A percentile compares a stretch with the other conserved stretches of the same genome.
These are phyloP conservation scores for Mamestra configurata DNA, from an alignment of 1,140 invertebrate genomes.

Conservation along the genomic window DNA sequence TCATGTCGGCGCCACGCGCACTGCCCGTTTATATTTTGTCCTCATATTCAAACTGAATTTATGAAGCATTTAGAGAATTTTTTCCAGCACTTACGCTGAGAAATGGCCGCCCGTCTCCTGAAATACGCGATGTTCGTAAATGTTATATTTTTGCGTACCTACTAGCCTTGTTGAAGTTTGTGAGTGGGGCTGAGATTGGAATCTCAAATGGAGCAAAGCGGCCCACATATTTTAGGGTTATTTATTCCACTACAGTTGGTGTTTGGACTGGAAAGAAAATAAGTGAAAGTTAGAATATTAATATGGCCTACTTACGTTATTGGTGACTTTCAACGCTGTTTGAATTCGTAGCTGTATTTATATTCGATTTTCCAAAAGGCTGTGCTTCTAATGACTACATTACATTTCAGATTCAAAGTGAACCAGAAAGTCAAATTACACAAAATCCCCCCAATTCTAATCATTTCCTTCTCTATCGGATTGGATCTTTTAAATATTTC, in stretches of 20 bases:
- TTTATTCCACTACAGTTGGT: conserved; percentile 34
- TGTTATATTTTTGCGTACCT: conserved; percentile 35
- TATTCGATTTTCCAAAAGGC: neutral
- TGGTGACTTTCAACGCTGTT: neutral
- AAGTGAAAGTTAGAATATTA: conserved; percentile 6
- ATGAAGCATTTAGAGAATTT: conserved; percentile 38
- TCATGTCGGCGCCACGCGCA: conserved; percentile 46
- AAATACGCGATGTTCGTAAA: conserved; percentile 24
- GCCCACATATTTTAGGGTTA: conserved; percentile 34
- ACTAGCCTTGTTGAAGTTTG: conserved; percentile 26
- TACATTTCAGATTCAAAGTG: neutral
- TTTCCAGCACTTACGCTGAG: conserved; percentile 10
- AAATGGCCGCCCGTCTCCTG: conserved; percentile 15
- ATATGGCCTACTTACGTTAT: conserved; percentile 1
- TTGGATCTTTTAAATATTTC: neutral
- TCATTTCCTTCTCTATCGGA: neutral
- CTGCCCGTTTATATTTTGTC: conserved; percentile 51
- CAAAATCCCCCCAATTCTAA: too few relatives aligned
- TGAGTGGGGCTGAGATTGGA: conserved; percentile 43
- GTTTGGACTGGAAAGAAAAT: neutral
- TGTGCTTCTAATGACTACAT: neutral
- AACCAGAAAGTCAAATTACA: neutral
- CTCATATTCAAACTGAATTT: conserved; percentile 58
- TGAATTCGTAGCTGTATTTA: neutral
- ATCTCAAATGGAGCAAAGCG: conserved; percentile 42